phyloP scores from a whole-genome alignment of 2,888 invertebrate species.

The Empis stercorea region DNA sequence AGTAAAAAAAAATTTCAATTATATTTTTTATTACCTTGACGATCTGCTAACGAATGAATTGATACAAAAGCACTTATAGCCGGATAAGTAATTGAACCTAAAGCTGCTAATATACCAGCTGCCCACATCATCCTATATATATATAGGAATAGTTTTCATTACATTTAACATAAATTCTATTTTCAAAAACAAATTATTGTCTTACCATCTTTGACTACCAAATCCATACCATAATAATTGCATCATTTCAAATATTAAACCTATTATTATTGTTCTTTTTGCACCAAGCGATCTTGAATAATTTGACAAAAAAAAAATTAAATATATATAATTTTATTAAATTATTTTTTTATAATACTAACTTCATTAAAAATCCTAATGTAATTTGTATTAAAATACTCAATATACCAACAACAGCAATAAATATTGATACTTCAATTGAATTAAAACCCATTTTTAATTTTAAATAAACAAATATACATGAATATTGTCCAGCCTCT shows the following conservation, averaged over 20 bases:
- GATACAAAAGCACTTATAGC: constrained; percentile 98
- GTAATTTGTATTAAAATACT: constrained; percentile 92
- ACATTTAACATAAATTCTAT: not conserved
- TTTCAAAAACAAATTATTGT: constrained; percentile 9
- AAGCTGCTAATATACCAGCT: constrained; percentile 89
- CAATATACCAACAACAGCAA: constrained; percentile 90
- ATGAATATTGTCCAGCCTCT: constrained; percentile 97
- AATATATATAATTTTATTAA: not conserved
- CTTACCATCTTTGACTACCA: constrained; percentile 83
- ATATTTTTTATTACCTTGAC: constrained; percentile 88
- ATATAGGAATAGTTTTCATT: not conserved
- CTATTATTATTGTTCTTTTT: constrained; percentile 95
- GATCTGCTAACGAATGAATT: constrained; percentile 92
- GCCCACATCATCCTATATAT: constrained; percentile 92
- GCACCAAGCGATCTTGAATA: constrained; percentile 62
- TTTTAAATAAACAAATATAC: constrained; percentile 98
- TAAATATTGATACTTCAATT: constrained; percentile 92
- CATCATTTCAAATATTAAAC: constrained; percentile 89
- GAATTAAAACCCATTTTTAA: constrained; percentile 93
- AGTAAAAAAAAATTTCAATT: too few relatives aligned
- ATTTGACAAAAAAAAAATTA: not conserved
- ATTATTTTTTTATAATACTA: constrained; percentile 17
- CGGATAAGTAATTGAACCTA: constrained; percentile 95
- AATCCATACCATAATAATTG: constrained; percentile 97
- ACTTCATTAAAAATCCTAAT: constrained; percentile 65